Conservation (phyloP, 2,888 invertebrate species). For the Apamea epomidion region DNA sequence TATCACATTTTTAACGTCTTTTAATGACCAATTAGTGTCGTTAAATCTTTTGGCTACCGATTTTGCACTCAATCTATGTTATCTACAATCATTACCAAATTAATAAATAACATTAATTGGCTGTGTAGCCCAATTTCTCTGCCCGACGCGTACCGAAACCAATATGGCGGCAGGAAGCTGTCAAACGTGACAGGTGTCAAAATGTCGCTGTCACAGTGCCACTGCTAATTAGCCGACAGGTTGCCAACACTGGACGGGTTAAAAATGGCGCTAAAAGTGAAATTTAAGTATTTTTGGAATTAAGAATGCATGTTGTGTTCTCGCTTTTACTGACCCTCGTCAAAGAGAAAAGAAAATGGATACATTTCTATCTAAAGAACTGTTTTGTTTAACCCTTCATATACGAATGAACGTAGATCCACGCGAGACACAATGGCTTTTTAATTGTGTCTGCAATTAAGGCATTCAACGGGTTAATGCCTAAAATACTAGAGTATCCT, state of each 20-base stretch:
- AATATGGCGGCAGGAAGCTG: conserved; percentile 64
- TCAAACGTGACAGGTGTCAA: conserved; percentile 70
- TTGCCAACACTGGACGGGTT: conserved; percentile 37
- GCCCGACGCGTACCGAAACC: conserved; percentile 35
- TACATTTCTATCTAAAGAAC: background rate
- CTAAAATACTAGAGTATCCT: background rate
- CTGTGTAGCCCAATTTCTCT: conserved; percentile 56
- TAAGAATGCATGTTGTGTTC: conserved; percentile 35
- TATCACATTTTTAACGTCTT: background rate
- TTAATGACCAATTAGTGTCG: conserved; percentile 21
- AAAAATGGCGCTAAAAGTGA: conserved; percentile 58
- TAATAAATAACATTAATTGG: conserved; percentile 50
- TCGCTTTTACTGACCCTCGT: conserved; percentile 32
- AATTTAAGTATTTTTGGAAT: conserved; percentile 51
- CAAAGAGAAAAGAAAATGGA: background rate
- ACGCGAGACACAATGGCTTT: too few relatives aligned
- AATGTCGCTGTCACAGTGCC: conserved; percentile 64
- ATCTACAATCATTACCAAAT: conserved; percentile 33
- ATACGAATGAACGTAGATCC: too few relatives aligned
- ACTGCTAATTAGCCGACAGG: conserved; percentile 58
- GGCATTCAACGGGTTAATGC: too few relatives aligned
- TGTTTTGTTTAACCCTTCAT: background rate
- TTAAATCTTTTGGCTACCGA: conserved; percentile 12
- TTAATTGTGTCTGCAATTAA: too few relatives aligned
- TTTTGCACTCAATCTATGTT: conserved; percentile 28